Conservation (phyloP, 2,113 vertebrate species). For the Pluvianellus socialis region DNA sequence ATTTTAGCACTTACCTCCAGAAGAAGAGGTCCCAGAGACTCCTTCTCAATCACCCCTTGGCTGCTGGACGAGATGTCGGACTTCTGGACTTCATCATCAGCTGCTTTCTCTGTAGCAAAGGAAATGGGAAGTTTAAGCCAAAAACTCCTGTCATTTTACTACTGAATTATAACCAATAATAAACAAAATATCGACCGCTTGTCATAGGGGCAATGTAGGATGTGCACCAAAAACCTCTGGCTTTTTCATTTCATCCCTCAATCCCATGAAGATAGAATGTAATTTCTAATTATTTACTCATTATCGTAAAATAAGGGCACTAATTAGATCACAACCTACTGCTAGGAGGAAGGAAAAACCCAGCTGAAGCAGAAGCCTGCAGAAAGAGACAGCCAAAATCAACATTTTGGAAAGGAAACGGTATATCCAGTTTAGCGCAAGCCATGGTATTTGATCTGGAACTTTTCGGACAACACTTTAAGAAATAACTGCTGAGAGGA, state of each 20-base stretch:
- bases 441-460: neutral
- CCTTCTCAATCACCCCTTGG: slow-evolving; percentile 92
- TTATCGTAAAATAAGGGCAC: neutral
- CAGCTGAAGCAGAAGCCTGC: neutral
- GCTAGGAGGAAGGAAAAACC: neutral
- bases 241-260: neutral
- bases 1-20: slow-evolving; percentile 74
- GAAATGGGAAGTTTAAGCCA: neutral
- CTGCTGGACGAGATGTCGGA: slow-evolving; percentile 95
- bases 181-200: neutral
- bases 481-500: neutral
- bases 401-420: neutral
- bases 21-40: slow-evolving; percentile 86
- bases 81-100: slow-evolving; percentile 92
- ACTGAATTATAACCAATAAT: neutral
- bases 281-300: neutral
- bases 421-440: neutral
- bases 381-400: neutral
- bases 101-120: slow-evolving; percentile 80
- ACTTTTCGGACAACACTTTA: neutral
- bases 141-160: neutral
- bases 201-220: neutral
- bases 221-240: neutral
- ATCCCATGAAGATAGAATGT: neutral
- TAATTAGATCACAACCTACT: neutral